Base-by-base conservation (phyloP, 2,797 vertebrate species). In the Sebastolobus altivelis region DNA sequence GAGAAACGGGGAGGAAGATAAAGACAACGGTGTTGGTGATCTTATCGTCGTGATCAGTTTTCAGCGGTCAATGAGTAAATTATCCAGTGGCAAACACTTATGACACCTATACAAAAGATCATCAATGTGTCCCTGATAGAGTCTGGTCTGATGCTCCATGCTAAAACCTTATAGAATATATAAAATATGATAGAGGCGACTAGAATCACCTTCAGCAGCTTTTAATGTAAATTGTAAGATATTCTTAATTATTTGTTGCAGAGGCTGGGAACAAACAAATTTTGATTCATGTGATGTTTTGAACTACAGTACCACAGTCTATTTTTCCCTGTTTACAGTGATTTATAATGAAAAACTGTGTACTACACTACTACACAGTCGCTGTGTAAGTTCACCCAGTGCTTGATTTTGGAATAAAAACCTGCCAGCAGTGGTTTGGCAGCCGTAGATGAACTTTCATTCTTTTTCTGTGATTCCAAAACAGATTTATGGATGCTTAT, bases 51-150 rank as follows among this genome's bases (percentile, higher is more conserved):
- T 62, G 29, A 58, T 73, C 25, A 1, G 29, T 29, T 81, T 37
- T 58, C 49, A 40, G 31, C 62, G 43, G 65, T 72, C 79, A 86
- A 77, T 82, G 70, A 46, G 33, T 61, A 56, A 46, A 62, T 61
- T 63, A 49, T 56, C 31, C 61, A 22, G 20, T 43, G 40, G 18
- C 5, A 20, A 43, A 55, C 49, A 38, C 46, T 2, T 38, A 14
- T 6, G n/a, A 58, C 38, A 66, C 13, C n/a, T 9, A 20, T 25
- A 29, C 6, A 52, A 18, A 18, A 62, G 22, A 10, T 72, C 25
- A 29, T 40, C 25, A 62, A 1, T 4, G 37, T 33, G 29, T 40
- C 46, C 38, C 4, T 72, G 4, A 6, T 40, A 11, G 16, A 54
- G 46, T 27, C 38, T 25, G 43, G n/a, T 49, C 8, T 31, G 8